Base-by-base conservation (phyloP, 2,113 vertebrate genomes). In the Danionella cerebrum region DNA sequence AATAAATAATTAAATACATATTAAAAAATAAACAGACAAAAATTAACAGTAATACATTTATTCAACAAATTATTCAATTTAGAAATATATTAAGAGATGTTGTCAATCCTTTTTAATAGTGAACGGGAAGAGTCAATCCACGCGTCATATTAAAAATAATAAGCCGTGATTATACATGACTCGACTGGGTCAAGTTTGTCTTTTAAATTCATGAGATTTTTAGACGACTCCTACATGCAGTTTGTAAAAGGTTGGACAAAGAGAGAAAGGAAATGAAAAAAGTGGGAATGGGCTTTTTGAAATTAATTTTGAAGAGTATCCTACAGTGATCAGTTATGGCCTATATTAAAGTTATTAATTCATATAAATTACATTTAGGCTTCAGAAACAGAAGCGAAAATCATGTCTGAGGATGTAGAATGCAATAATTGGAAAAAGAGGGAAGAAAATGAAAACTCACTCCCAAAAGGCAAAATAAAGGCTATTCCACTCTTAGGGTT, bases 161-260 rank as follows among this genome's bases (percentile, higher is more conserved):
- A 13, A 64, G 44, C 7, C 33, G 48, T 50, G 19, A 31, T 64
- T 14, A 36, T 36, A 36, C 59, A 48, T 35, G 59, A 14, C 29
- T 63, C 4, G 21, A 19, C 44, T 14, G 42, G 29, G 59, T 64
- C 60, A 64, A 50, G 35, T 48, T 9, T 35, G 27, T 47, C 16
- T 47, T 62, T 47, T 47, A 47, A 62, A 62, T 62, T 62, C 58
- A 62, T 62, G 58, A 62, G 58, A 62, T 60, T 45, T n/a, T n/a
- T 62, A 47, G 33, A 57, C 31, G 12, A 38, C 19, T 33, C 45
- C 13, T 36, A 16, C 47, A 50, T 64, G 29, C 44, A 35, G 11
- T 44, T 14, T 50, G 47, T 36, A 6, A 36, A 19, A 50, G 8
- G 29, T 13, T n/a, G 24, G 53, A 38, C 19, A 9, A 38, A 57